Evolutionary conservation across 1,140 invertebrate species (phyloP), one percentile per base, ranked within the genome.

Genomic region (Halyomorpha halys): DNA sequence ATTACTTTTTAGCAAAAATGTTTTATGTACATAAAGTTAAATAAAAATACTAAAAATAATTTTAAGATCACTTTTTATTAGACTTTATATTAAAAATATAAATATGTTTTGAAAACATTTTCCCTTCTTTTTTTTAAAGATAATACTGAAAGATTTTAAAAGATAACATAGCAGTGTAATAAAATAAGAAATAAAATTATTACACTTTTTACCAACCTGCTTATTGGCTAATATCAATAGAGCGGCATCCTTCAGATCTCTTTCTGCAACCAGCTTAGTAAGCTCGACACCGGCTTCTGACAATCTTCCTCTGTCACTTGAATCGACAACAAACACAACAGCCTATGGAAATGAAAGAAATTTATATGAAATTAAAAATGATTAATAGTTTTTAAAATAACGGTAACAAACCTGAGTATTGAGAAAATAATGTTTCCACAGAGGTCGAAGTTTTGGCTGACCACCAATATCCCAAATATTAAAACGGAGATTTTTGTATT

Each of bases 381-480:
- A 56, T 5, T n/a, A 56, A 54, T 23, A 4, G 53, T 23, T 21
- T 15, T 27, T 3, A 14, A 18, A 23, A 3, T n/a, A 56, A 61
- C 0, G 1, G 5, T 49, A 5, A 21, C 21, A 54, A 66, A 74
- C 74, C 67, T 79, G 78, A 11, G 79, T 80, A 68, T 80, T 80
- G 16, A 80, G 75, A 68, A 81, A 82, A 68, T 82, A 82, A 70
- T 82, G 80, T 65, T 78, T 79, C 81, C 81, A 82, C 5, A 82
- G 68, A 16, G 80, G 80, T 56, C 81, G 70, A 11, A 82, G 74
- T 68, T 81, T 81, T 30, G 77, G 74, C 67, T 82, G 80, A 6
- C 81, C 81, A n/a, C 81, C 81, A 34, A 82, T 80, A 69, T 83
- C 81, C 81, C 81, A 82, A 5, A 82, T 73, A 4, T 80, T 82